These are phyloP conservation scores for Drosophila bunnanda DNA, from an alignment of 2,888 invertebrate species.

Conservation along the genomic window DNA sequence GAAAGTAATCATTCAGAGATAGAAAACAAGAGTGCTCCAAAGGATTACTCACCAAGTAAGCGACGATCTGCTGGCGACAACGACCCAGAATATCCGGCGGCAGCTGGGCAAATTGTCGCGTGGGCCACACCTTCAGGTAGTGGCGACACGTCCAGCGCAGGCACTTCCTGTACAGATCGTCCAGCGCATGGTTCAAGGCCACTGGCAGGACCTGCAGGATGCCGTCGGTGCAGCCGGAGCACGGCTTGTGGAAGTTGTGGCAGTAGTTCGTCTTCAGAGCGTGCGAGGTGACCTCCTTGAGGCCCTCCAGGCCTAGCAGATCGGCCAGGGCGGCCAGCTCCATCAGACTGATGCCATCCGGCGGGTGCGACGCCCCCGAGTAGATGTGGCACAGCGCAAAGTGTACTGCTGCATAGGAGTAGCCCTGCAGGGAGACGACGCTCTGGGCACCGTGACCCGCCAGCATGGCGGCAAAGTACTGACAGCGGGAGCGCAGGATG, in stretches of 20 bases:
- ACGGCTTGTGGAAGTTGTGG: slow-evolving; percentile 97
- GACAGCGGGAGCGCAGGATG: slow-evolving; percentile 94
- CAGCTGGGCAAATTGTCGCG: slow-evolving; percentile 93
- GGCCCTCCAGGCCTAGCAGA: slow-evolving; percentile 94
- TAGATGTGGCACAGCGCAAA: slow-evolving; percentile 97
- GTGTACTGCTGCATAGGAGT: slow-evolving; percentile 92
- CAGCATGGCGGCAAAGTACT: slow-evolving; percentile 96
- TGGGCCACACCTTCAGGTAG: slow-evolving; percentile 95
- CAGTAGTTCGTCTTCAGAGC: slow-evolving; percentile 95
- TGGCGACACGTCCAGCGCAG: slow-evolving; percentile 94
- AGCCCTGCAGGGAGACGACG: slow-evolving; percentile 93
- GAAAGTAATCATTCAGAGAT: neutral
- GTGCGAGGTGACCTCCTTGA: slow-evolving; percentile 96
- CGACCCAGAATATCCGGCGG: slow-evolving; percentile 93
- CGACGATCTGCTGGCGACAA: slow-evolving; percentile 92
- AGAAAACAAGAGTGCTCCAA: neutral
- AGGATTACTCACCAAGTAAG: slow-evolving; percentile 87
- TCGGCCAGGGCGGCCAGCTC: slow-evolving; percentile 95
- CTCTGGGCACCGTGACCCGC: slow-evolving; percentile 95
- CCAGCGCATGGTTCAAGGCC: slow-evolving; percentile 93
- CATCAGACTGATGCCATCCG: slow-evolving; percentile 93
- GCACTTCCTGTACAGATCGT: slow-evolving; percentile 94
- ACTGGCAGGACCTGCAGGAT: slow-evolving; percentile 94
- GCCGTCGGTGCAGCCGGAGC: slow-evolving; percentile 93
- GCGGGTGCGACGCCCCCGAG: slow-evolving; percentile 95